A percentile compares a stretch with the other conserved stretches of the same genome.
These are phyloP conservation scores for Leptoteleia sp. DNA, from an alignment of 1,140 invertebrate genomes.

Conservation along the genomic window DNA sequence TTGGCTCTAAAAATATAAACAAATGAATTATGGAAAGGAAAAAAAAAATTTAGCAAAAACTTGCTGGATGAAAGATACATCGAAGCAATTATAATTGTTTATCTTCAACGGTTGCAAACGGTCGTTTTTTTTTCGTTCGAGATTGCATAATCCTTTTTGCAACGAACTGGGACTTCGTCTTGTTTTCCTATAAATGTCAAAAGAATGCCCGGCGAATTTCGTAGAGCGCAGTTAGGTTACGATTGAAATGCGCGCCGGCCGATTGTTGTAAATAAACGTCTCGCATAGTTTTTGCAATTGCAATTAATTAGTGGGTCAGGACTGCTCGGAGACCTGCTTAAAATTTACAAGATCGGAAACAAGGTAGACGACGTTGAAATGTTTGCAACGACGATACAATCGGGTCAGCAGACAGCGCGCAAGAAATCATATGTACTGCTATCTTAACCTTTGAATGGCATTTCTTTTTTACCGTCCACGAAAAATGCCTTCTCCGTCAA, in stretches of 20 bases:
- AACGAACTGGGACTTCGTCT: no score
- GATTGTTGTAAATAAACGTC: constrained; percentile 1
- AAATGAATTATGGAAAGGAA: no score
- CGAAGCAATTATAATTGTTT: neutral
- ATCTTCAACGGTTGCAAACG: no score
- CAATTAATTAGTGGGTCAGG: constrained; percentile 36
- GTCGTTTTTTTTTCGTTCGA: no score
- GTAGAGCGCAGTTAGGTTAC: neutral
- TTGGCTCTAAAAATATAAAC: no score
- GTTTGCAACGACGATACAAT: constrained; percentile 57
- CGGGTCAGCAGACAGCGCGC: constrained; percentile 56
- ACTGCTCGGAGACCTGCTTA: constrained; percentile 13
- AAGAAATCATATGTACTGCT: constrained; percentile 60
- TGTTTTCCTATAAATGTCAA: constrained; percentile 9
- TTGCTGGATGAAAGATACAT: no score
- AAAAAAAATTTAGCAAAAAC: no score
- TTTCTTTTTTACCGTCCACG: constrained; percentile 37
- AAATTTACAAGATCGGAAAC: constrained; percentile 53
- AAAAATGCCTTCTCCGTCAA: constrained; percentile 15
- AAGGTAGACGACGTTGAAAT: constrained; percentile 59
- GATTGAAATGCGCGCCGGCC: neutral
- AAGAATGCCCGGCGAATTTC: constrained; percentile 26
- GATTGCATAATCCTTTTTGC: no score
- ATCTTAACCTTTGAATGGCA: constrained; percentile 55
- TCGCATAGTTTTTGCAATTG: constrained; percentile 1